Evolutionary conservation across 2,888 invertebrate species (phyloP).

Genomic region (Aporophyla nigra): DNA sequence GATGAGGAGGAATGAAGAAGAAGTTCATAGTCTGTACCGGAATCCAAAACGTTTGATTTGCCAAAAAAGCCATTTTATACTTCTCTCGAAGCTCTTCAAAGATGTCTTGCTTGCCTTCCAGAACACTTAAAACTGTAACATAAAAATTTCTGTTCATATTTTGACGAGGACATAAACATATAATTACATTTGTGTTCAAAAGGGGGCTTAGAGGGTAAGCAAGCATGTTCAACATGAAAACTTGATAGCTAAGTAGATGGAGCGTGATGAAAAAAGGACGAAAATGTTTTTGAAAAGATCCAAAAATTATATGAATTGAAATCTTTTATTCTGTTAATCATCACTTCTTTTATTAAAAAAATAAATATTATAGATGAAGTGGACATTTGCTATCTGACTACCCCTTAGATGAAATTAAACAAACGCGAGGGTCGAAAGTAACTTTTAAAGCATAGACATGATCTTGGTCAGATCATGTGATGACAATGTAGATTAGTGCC

Average conservation of each 20-base stretch:
- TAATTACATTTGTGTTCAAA: background rate
- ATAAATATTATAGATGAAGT: no score
- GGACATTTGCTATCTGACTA: no score
- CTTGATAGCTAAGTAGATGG: background rate
- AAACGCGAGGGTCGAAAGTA: no score
- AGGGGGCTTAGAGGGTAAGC: background rate
- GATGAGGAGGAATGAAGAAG: conserved; percentile 92
- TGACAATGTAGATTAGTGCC: no score
- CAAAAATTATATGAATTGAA: no score
- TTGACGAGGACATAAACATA: background rate
- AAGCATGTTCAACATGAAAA: background rate
- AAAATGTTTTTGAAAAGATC: background rate
- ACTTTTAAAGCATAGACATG: no score
- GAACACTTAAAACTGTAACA: conserved; percentile 93
- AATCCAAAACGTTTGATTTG: conserved; percentile 96
- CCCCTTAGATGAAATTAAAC: no score
- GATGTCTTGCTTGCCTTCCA: conserved; percentile 93
- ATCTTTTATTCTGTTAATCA: no score
- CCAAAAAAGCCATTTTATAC: conserved; percentile 93
- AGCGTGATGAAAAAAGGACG: background rate
- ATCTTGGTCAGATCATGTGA: no score
- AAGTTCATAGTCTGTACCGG: conserved; percentile 96
- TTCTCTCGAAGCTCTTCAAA: conserved; percentile 94
- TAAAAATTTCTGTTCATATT: conserved; percentile 8
- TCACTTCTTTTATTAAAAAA: no score